phyloP scores from a whole-genome alignment of 30 jellyfish, hydroid and myxozoan genomes.

The Phacellophora camtschatica region DNA sequence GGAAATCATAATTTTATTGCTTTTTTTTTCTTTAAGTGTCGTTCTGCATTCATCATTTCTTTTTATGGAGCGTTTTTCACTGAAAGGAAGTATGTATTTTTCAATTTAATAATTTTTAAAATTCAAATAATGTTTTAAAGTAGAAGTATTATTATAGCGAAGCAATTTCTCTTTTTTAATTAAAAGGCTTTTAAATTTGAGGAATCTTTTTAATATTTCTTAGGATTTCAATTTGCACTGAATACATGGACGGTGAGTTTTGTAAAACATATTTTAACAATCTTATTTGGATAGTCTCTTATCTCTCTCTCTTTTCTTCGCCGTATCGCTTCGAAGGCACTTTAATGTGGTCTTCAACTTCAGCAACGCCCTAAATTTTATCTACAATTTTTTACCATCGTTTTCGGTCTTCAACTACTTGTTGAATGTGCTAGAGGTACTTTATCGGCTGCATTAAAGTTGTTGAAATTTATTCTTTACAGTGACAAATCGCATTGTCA shows the following conservation, averaged over 20 bases:
- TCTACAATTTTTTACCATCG: no score
- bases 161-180: not conserved
- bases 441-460: no score
- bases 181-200: not conserved
- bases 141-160: no score
- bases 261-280: not conserved
- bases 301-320: not conserved
- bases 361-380: no score
- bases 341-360: no score
- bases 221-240: conserved; percentile 94
- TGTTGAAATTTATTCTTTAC: no score
- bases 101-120: not conserved
- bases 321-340: no score
- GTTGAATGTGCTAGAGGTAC: no score
- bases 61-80: conserved; percentile 94
- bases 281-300: conserved; percentile 35
- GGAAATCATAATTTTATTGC: no score
- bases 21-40: conserved; percentile 51
- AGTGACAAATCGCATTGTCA: no score
- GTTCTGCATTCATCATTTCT: conserved; percentile 81
- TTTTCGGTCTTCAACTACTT: not conserved
- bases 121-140: not conserved
- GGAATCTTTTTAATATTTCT: not conserved
- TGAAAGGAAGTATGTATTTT: conserved; percentile 79
- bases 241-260: conserved; percentile 91